phyloP scores from a whole-genome alignment of 2,888 invertebrate species.

The Drosophila antonietae region DNA sequence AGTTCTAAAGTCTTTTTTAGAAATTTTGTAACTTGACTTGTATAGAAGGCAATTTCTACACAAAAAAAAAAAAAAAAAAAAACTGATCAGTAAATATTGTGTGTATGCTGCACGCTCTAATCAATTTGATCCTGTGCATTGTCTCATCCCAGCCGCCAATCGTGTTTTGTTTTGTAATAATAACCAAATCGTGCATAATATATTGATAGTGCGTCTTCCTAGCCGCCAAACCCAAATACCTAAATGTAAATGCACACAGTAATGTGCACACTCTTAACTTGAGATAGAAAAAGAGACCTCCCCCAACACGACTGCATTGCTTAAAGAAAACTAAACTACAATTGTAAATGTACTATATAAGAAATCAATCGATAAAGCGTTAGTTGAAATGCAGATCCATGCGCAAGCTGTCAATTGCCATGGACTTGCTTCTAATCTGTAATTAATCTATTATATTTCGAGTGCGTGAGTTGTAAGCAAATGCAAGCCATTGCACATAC shows the following conservation, averaged over 20 bases:
- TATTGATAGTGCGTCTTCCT: conserved; percentile 46
- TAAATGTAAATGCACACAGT: conserved; percentile 61
- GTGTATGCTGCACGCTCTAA: conserved; percentile 38
- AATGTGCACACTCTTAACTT: conserved; percentile 51
- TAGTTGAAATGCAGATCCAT: conserved; percentile 64
- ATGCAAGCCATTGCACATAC: conserved; percentile 55
- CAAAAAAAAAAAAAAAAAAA: conserved; percentile 30
- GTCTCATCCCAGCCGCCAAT: conserved; percentile 58
- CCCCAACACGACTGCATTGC: conserved; percentile 52
- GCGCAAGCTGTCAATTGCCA: conserved; percentile 42
- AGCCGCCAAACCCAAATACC: conserved; percentile 35
- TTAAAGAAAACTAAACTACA: conserved; percentile 49
- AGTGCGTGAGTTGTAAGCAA: conserved; percentile 63
- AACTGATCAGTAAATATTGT: conserved; percentile 41
- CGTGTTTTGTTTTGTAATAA: conserved; percentile 78
- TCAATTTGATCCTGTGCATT: conserved; percentile 61
- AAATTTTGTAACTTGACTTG: conserved; percentile 74
- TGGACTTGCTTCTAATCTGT: conserved; percentile 58
- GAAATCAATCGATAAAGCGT: conserved; percentile 45
- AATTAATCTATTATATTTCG: conserved; percentile 64
- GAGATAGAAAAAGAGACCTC: conserved; percentile 34
- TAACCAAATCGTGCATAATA: conserved; percentile 81
- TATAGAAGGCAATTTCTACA: conserved; percentile 64
- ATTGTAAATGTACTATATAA: conserved; percentile 57
- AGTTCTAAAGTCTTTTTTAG: conserved; percentile 65